Conservation (phyloP, 2,797 vertebrate genomes). For the Gouania willdenowi region DNA sequence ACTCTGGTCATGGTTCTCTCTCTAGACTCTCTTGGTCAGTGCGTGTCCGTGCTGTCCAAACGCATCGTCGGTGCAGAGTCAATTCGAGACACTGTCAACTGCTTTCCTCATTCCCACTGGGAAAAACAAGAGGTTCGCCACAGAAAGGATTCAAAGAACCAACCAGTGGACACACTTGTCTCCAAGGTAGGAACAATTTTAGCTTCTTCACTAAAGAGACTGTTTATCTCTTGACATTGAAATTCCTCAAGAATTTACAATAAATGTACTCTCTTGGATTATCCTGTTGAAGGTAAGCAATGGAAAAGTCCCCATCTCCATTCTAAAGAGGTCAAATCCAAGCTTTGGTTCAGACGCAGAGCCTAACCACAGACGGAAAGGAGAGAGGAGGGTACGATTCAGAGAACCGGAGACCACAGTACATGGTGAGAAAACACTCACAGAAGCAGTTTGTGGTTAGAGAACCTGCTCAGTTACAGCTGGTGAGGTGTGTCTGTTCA, state of each 20-base stretch:
- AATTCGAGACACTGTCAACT: conserved; percentile 61
- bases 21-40: conserved; percentile 76
- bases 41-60: conserved; percentile 75
- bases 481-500: not conserved
- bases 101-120: conserved; percentile 66
- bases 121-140: conserved; percentile 74
- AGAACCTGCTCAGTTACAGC: not conserved
- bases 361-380: conserved; percentile 64
- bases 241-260: not conserved
- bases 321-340: conserved; percentile 77
- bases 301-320: conserved; percentile 80
- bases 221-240: conserved; percentile 3
- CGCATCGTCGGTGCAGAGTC: conserved; percentile 69
- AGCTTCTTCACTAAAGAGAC: not conserved
- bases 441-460: not conserved
- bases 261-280: not conserved
- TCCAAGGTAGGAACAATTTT: conserved; percentile 52
- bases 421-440: conserved; percentile 71
- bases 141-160: conserved; percentile 68
- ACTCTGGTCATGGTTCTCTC: conserved; percentile 44
- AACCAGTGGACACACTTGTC: conserved; percentile 67
- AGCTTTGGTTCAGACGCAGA: conserved; percentile 45
- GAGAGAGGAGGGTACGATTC: conserved; percentile 85
- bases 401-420: conserved; percentile 84
- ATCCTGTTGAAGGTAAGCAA: conserved; percentile 52